Evolutionary conservation across 2,888 invertebrate genomes (phyloP), one percentile per base, ranked within the genome.

Genomic region (Strigamia maritima): DNA sequence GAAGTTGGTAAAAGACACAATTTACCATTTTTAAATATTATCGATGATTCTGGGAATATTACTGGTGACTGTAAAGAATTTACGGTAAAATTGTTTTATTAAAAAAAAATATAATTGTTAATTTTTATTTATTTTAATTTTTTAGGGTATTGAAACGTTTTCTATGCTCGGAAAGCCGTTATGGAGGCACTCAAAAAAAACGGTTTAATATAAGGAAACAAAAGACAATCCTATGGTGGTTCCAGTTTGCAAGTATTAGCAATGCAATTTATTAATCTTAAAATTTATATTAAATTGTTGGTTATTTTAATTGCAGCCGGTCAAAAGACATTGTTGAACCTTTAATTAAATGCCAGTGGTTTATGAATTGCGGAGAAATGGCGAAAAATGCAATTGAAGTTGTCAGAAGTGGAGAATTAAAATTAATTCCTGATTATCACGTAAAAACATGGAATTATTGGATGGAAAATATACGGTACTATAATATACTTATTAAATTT

Each of bases 311-410:
- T 75, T 96, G 95, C 87, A 95, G 95, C 85, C 91, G 99, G 54
- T 97, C 97, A 1, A 98, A 97, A 87, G 99, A 99, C 86, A 92
- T 99, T 0, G 94, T 99, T 19, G 99, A 99, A 84, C 97, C 97
- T 0, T 89, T 98, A 84, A 90, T 98, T 40, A 97, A 96, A 85
- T 95, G 97, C 0, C 99, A 99, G 87, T 99, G 98, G 98, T 97
- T 84, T 82, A 82, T 82, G 78, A 79, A 92, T 82, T 94, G 95
- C 85, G 90, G 91, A 82, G 92, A 92, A 80, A 96, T 99, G 97
- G 97, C 98, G 0, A 89, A 90, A 0, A 89, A 91, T 79, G 98
- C 98, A 0, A 90, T 93, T 2, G 89, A 92, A 79, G 87, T 84
- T 31, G 40, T 38, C 22, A 85, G 90, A 83, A 89, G 88, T 0